Conservation (phyloP, 2,113 vertebrate species). For the Lycocorax pyrrhopterus region DNA sequence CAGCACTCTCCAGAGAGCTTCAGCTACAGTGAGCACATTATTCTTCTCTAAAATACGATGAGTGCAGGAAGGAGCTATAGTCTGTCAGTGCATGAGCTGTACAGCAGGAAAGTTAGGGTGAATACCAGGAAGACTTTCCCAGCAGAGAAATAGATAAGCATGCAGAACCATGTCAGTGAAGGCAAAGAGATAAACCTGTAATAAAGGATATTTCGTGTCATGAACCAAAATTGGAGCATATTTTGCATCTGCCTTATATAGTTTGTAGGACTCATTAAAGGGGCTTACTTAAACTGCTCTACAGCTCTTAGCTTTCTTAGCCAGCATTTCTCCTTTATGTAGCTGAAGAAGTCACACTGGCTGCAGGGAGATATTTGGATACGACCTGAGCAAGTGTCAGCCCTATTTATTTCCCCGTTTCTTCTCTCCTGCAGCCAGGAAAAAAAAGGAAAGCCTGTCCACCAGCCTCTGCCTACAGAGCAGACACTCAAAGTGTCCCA, state of each 20-base stretch:
- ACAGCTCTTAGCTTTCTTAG: neutral
- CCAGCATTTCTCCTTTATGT: neutral
- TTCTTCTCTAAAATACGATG: neutral
- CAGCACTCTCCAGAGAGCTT: too few relatives aligned
- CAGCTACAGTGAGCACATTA: neutral
- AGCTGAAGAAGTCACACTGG: neutral
- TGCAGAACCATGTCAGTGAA: neutral
- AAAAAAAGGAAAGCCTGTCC: neutral
- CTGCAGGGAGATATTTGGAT: neutral
- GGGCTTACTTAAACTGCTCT: neutral
- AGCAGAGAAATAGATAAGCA: neutral
- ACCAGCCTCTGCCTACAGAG: neutral
- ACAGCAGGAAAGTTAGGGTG: neutral
- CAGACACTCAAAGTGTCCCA: neutral
- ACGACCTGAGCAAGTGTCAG: neutral
- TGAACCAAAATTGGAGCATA: neutral
- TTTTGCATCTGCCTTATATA: neutral
- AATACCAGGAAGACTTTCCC: neutral
- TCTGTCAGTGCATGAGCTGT: neutral
- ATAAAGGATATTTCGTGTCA: neutral
- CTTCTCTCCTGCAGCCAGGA: neutral
- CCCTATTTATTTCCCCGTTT: neutral
- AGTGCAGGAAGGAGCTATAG: neutral
- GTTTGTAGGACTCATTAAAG: neutral
- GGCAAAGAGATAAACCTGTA: neutral